Conservation (phyloP, 2,113 vertebrate species). For the Chelonoidis abingdonii region DNA sequence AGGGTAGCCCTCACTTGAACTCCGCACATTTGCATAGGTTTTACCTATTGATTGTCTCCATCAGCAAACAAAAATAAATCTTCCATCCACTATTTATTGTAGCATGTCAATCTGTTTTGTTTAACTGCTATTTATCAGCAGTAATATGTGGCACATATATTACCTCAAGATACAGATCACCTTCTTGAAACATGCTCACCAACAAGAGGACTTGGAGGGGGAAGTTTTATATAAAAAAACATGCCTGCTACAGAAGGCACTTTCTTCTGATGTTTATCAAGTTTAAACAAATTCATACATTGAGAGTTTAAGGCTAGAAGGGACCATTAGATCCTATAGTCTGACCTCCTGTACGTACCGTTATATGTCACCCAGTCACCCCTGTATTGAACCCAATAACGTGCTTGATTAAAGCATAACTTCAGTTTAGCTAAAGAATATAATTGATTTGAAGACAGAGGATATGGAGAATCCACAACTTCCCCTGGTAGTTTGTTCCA, state of each 20-base stretch:
- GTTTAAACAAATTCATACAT: neutral
- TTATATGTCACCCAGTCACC: rapidly evolving
- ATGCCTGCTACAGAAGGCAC: neutral
- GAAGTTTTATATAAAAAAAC: neutral
- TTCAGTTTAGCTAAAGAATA: neutral
- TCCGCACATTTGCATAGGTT: slow-evolving; percentile 58
- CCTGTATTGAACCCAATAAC: neutral
- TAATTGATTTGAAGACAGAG: rapidly evolving
- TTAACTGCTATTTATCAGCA: neutral
- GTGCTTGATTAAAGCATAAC: neutral
- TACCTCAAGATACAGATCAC: neutral
- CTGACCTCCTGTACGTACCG: neutral
- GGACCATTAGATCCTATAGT: neutral
- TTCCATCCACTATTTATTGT: slow-evolving; percentile 19
- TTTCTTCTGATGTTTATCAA: neutral
- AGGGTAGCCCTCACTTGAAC: slow-evolving; percentile 65
- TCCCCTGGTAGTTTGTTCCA: neutral
- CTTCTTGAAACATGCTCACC: neutral
- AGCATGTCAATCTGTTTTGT: slow-evolving; percentile 2
- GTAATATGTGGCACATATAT: neutral
- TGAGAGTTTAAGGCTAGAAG: neutral
- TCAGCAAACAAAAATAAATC: neutral
- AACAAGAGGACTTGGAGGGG: neutral
- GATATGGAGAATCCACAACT: neutral
- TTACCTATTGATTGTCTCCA: slow-evolving; percentile 53